Percentiles rank a stretch among this genome's conserved stretches.
These are phyloP conservation scores for Syngnathus scovelli DNA, from an alignment of 2,113 vertebrate genomes.

Conservation along the genomic window DNA sequence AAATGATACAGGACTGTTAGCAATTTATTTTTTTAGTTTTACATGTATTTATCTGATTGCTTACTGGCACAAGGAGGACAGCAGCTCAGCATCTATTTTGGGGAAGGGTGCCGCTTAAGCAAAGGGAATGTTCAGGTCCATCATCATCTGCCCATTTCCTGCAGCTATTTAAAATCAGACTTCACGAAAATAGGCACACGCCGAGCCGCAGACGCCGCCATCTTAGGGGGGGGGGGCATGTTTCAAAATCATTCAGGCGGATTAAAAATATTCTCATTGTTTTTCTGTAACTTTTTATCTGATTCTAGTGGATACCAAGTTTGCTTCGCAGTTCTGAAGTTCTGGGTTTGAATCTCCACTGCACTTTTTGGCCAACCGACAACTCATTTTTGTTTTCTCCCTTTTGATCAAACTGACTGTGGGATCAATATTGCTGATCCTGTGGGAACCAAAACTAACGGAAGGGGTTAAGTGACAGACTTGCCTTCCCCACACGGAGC, in stretches of 20 bases:
- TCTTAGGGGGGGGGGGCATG: conserved; percentile 43
- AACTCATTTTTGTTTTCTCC: too few relatives aligned
- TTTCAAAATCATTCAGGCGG: conserved; percentile 60
- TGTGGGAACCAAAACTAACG: conserved; percentile 43
- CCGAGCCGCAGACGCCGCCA: conserved; percentile 56
- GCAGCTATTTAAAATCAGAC: conserved; percentile 62
- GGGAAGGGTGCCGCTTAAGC: conserved; percentile 44
- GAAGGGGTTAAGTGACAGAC: conserved; percentile 55
- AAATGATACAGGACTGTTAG: neutral
- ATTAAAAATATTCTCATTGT: conserved; percentile 62
- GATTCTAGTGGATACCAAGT: neutral
- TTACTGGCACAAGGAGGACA: conserved; percentile 42
- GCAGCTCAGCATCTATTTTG: conserved; percentile 58
- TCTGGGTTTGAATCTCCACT: neutral
- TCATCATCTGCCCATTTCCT: conserved; percentile 74
- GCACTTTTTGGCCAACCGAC: too few relatives aligned
- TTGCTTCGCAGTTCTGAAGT: conserved; percentile 25
- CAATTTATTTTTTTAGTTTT: conserved; percentile 18
- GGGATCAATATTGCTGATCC: neutral
- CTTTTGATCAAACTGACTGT: neutral
- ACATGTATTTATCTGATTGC: conserved; percentile 28
- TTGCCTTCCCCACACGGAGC: conserved; percentile 24
- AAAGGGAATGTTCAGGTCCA: conserved; percentile 59
- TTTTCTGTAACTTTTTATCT: conserved; percentile 65
- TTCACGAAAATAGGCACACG: conserved; percentile 50